Evolutionary conservation across 2,888 invertebrate genomes (phyloP), one percentile per base, ranked within the genome.

Genomic region (Axea sp.): DNA sequence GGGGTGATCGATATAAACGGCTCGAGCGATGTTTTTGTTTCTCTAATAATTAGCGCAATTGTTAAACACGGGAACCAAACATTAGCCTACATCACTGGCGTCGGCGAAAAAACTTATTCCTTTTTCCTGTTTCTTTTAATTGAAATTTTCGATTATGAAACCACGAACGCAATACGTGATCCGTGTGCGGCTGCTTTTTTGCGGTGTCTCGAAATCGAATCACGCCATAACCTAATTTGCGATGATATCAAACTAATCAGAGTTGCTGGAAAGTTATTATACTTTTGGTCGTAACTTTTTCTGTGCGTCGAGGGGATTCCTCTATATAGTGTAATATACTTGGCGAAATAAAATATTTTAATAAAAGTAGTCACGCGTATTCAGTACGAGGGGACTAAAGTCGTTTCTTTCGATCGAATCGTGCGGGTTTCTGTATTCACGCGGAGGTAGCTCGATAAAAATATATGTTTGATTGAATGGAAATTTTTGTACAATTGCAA

Each of bases 241-340:
- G 59, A 60, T 60, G 53, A 60, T 69, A 69, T 69, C 68, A 69
- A 69, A 69, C 68, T 68, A 68, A 68, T 68, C 68, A 59, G 59
- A 68, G 43, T 59, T 59, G 51, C 43, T 12, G 43, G 7, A 43
- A 59, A 68, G 68, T 68, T 68, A 37, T 68, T 68, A 68, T 59
- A 68, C 59, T 43, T 51, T 45, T 4, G 59, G 19, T 19, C 26
- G 47, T 57, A 57, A 49, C 67, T 64, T 62, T 65, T 45, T 22
- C 22, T 12, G 15, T 30, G 19, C 8, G 14, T 26, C 17, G 39
- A 15, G 39, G 28, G 49, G 51, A 59, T 30, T 26, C 49, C n/a
- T 68, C 49, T 57, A 49, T 59, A 28, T 51, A 43, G 15, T 12
- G 57, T 53, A 68, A 60, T 68, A 53, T 68, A 68, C 43, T 68